Conservation (phyloP, 2,888 invertebrate species). For the Ashinkailepas kermadecensis region DNA sequence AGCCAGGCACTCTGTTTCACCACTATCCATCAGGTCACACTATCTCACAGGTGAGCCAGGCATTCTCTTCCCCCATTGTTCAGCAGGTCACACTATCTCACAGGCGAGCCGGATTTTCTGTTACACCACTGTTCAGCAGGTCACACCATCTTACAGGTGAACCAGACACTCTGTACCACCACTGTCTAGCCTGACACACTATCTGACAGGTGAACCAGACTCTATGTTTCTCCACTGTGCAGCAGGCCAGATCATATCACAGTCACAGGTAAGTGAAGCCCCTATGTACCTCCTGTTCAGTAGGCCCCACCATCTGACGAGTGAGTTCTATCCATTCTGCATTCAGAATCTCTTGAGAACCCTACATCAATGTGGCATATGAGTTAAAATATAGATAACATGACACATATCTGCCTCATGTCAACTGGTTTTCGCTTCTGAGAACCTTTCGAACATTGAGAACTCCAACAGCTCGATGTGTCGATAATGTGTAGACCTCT, state of each 20-base stretch:
- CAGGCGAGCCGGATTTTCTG: slow-evolving; percentile 50
- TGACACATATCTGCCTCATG: too few species aligned
- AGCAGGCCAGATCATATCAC: background rate
- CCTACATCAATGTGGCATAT: too few species aligned
- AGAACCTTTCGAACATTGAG: too few species aligned
- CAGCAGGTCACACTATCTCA: slow-evolving; percentile 77
- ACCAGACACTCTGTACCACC: background rate
- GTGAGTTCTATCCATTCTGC: background rate
- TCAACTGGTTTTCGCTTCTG: too few species aligned
- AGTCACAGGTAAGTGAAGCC: background rate
- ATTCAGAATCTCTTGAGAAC: too few species aligned
- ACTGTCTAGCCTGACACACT: slow-evolving; percentile 58
- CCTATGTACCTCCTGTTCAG: too few species aligned
- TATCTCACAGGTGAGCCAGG: background rate
- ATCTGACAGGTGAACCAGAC: slow-evolving; percentile 59
- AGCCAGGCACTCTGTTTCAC: background rate
- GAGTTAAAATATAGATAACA: too few species aligned
- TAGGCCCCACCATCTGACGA: background rate
- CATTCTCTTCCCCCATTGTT: slow-evolving; percentile 53
- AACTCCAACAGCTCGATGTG: too few species aligned
- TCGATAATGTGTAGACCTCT: too few species aligned
- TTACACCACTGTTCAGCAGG: background rate
- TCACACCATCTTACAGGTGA: background rate
- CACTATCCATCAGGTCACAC: background rate
- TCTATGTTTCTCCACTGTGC: too few species aligned